A percentile compares a stretch with the other conserved stretches of the same genome.
These are phyloP conservation scores for Mus spretus DNA, from an alignment of 2,797 vertebrate genomes.

Conservation along the genomic window DNA sequence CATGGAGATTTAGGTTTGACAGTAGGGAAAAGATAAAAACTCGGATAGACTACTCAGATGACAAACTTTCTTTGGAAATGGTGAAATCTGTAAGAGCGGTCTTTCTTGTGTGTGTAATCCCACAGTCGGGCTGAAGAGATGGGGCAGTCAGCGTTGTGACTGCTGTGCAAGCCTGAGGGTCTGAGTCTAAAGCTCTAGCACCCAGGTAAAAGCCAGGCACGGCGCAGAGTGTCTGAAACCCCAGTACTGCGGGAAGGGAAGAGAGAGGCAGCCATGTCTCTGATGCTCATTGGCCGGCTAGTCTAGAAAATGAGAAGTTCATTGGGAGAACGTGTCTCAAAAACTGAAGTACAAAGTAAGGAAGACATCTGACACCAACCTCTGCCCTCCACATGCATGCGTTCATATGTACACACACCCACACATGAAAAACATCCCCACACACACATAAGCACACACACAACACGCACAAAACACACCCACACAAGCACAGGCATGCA, in stretches of 20 bases:
- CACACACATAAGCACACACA: not conserved
- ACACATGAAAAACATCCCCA: not conserved
- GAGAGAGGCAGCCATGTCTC: not conserved
- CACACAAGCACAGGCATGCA: not conserved
- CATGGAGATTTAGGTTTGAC: not conserved
- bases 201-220: not conserved
- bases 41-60: not conserved
- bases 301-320: not conserved
- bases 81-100: not conserved
- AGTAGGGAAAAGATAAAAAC: not conserved
- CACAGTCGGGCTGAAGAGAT: not conserved
- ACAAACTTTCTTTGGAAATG: conserved; percentile 47
- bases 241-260: not conserved
- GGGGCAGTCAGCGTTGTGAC: not conserved
- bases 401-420: not conserved
- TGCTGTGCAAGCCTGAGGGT: not conserved
- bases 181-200: not conserved
- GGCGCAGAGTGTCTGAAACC: not conserved
- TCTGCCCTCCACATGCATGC: not conserved
- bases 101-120: conserved; percentile 3
- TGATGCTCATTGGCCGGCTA: not conserved
- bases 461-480: not conserved
- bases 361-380: not conserved
- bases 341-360: not conserved
- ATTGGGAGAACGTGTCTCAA: not conserved